Evolutionary conservation across 2,113 vertebrate genomes (phyloP).

Genomic region (Callocephalon fimbriatum): DNA sequence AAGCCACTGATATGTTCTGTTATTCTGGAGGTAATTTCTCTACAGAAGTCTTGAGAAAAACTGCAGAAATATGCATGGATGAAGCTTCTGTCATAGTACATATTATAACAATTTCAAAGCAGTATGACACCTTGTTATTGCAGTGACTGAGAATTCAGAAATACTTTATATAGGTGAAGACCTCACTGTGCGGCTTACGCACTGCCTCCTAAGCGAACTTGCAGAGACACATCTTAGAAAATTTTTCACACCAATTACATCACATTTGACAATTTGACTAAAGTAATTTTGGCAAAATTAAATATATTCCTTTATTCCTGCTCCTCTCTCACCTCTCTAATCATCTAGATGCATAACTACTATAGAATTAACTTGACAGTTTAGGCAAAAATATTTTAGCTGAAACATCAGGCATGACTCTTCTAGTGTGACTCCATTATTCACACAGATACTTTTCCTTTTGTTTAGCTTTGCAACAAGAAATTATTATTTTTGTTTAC

Average conservation of each 20-base stretch:
- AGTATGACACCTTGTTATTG: background rate
- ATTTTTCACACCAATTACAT: background rate
- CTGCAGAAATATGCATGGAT: background rate
- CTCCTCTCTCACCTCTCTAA: background rate
- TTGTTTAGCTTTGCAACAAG: background rate
- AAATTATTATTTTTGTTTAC: background rate
- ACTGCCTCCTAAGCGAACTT: background rate
- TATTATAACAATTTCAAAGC: background rate
- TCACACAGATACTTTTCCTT: background rate
- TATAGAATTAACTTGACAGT: background rate
- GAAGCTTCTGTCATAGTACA: background rate
- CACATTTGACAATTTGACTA: background rate
- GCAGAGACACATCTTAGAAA: background rate
- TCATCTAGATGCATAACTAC: background rate
- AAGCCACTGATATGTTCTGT: background rate
- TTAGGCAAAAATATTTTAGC: background rate
- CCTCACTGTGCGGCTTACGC: background rate
- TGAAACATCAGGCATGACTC: background rate
- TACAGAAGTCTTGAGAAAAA: background rate
- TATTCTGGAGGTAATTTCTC: background rate
- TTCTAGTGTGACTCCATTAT: background rate
- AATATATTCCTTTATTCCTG: background rate
- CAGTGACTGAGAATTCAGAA: background rate
- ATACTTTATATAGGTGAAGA: background rate
- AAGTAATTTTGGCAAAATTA: conserved; percentile 1